These are phyloP conservation scores for Chymomyza caudatula DNA, from an alignment of 2,888 invertebrate species.

Conservation along the genomic window DNA sequence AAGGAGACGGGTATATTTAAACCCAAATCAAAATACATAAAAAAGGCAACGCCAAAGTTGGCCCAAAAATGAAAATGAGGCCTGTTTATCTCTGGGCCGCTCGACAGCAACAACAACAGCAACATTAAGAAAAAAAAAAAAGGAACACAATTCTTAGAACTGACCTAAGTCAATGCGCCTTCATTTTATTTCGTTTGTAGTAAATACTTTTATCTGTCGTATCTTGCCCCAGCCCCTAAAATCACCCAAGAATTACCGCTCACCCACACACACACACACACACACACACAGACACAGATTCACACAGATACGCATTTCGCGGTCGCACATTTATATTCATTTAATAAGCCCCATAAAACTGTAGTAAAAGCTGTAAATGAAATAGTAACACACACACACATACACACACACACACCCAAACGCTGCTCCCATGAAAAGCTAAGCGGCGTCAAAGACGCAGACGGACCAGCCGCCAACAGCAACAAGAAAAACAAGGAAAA, in stretches of 20 bases:
- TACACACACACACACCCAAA: background rate
- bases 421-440: background rate
- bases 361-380: slow-evolving; percentile 73
- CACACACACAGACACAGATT: background rate
- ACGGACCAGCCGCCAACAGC: no score
- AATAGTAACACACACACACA: slow-evolving; percentile 44
- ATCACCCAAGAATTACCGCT: background rate
- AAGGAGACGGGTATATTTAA: slow-evolving; percentile 31
- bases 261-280: background rate
- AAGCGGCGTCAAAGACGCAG: background rate
- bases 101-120: no score
- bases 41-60: background rate
- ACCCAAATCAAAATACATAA: slow-evolving; percentile 53
- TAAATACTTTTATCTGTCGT: background rate
- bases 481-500: slow-evolving; percentile 25
- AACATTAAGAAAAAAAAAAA: no score
- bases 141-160: slow-evolving; percentile 19
- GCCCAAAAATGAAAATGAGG: slow-evolving; percentile 52
- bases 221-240: background rate
- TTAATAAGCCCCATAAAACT: slow-evolving; percentile 73
- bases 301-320: background rate
- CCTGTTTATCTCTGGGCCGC: slow-evolving; percentile 2
- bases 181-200: slow-evolving; percentile 2
- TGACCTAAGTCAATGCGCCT: slow-evolving; percentile 39
- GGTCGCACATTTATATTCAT: slow-evolving; percentile 63